These are phyloP conservation scores for Archips xylosteana DNA, from an alignment of 2,888 invertebrate species.

Conservation along the genomic window DNA sequence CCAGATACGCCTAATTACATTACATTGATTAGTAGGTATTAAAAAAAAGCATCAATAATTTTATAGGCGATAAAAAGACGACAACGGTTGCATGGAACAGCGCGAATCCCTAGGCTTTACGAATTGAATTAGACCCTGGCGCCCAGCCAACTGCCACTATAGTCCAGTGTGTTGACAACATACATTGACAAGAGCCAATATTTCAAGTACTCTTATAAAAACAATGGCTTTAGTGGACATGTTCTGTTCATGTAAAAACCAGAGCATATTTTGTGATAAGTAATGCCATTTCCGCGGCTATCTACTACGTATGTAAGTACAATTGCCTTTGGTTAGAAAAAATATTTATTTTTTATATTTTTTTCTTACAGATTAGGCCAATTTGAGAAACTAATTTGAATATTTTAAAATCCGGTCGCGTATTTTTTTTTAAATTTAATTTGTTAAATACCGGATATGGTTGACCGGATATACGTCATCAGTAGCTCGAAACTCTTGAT, in stretches of 20 bases:
- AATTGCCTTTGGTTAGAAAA: too few relatives aligned
- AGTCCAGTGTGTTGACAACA: conserved; percentile 54
- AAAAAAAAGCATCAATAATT: conserved; percentile 16
- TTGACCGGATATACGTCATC: too few relatives aligned
- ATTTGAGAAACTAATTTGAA: too few relatives aligned
- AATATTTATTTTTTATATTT: too few relatives aligned
- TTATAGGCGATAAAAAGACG: conserved; percentile 24
- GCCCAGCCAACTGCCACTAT: conserved; percentile 55
- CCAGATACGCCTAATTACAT: neutral
- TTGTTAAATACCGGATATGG: too few relatives aligned
- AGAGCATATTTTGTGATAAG: neutral
- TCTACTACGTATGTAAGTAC: neutral
- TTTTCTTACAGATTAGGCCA: too few relatives aligned
- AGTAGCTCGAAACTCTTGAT: too few relatives aligned
- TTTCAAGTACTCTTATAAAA: conserved; percentile 42
- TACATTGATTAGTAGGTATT: conserved; percentile 2
- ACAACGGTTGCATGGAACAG: conserved; percentile 56
- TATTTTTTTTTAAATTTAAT: too few relatives aligned
- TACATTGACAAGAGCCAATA: conserved; percentile 53
- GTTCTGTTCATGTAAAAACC: conserved; percentile 14
- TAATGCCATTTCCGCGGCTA: neutral
- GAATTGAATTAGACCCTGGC: conserved; percentile 73
- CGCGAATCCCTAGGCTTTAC: conserved; percentile 53
- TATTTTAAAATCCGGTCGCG: too few relatives aligned
- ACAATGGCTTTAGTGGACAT: conserved; percentile 47